Conservation (phyloP, 1,140 invertebrate genomes). For the Drosophila lowei region DNA sequence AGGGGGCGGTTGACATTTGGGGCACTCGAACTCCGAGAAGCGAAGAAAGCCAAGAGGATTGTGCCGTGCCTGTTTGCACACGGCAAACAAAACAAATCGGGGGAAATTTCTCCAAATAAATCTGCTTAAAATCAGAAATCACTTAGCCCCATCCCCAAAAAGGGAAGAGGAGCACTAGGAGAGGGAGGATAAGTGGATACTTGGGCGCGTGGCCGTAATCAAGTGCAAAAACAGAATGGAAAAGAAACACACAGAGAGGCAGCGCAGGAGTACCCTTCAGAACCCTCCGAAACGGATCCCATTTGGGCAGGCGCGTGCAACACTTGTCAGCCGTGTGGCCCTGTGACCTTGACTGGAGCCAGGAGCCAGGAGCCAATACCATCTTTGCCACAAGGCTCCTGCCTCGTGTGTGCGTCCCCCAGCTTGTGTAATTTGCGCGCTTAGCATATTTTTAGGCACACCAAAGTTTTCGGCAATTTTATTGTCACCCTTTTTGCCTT, state of each 20-base stretch:
- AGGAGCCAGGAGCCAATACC: conserved; percentile 36
- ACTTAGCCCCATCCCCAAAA: conserved; percentile 39
- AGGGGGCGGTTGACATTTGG: conserved; percentile 3
- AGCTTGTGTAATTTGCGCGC: conserved; percentile 54
- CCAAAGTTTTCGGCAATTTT: conserved; percentile 42
- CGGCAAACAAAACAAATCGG: conserved; percentile 53
- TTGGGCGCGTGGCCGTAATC: conserved; percentile 70
- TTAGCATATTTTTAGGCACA: conserved; percentile 67
- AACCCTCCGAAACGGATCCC: conserved; percentile 1
- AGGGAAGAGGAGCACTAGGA: background rate
- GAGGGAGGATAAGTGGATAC: too few species aligned
- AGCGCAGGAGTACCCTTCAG: background rate
- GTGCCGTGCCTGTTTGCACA: conserved; percentile 22
- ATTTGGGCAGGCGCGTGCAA: conserved; percentile 70
- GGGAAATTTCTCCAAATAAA: conserved; percentile 61
- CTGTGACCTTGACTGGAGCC: conserved; percentile 65
- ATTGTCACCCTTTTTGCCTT: conserved; percentile 36
- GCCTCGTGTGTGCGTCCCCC: background rate
- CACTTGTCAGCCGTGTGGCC: conserved; percentile 65
- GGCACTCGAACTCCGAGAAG: background rate
- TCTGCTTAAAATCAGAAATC: conserved; percentile 65
- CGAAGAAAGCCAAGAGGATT: conserved; percentile 10
- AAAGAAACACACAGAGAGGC: conserved; percentile 1
- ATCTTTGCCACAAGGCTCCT: conserved; percentile 24
- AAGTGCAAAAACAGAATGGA: conserved; percentile 42